phyloP scores from a whole-genome alignment of 2,797 vertebrate genomes.

The Zalophus californianus region DNA sequence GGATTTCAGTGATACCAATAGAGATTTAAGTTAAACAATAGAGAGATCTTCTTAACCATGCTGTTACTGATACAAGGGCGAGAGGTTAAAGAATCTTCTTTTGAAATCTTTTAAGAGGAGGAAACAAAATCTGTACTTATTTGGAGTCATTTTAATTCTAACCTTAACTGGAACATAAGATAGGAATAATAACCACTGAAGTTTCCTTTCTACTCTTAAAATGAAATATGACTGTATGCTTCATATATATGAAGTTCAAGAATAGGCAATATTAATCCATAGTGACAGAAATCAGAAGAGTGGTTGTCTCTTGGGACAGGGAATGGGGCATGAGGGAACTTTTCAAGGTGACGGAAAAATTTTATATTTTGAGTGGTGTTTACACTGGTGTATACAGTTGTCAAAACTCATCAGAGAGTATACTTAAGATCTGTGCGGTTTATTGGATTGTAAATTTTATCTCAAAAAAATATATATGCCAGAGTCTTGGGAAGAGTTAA shows the following conservation, averaged over 20 bases:
- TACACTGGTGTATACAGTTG: neutral
- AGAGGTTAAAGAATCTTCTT: neutral
- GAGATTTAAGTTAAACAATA: neutral
- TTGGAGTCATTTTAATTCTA: neutral
- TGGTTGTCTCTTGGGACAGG: neutral
- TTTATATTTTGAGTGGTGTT: neutral
- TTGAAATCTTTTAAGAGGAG: constrained; percentile 12
- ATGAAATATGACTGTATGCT: neutral
- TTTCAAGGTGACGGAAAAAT: neutral
- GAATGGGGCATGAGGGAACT: neutral
- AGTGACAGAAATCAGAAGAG: neutral
- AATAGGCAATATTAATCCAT: neutral
- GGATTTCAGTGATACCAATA: neutral
- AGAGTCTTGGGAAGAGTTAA: neutral
- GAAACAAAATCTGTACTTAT: neutral
- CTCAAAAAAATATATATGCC: neutral
- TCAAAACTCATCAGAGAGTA: neutral
- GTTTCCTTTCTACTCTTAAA: constrained; percentile 49
- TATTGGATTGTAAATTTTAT: neutral
- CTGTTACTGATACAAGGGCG: neutral
- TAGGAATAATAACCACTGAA: neutral
- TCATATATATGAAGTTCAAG: neutral
- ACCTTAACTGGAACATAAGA: neutral
- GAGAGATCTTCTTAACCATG: neutral
- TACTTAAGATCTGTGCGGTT: neutral